Evolutionary conservation across 2,888 invertebrate genomes (phyloP).

Genomic region (Platynereis dumerilii): DNA sequence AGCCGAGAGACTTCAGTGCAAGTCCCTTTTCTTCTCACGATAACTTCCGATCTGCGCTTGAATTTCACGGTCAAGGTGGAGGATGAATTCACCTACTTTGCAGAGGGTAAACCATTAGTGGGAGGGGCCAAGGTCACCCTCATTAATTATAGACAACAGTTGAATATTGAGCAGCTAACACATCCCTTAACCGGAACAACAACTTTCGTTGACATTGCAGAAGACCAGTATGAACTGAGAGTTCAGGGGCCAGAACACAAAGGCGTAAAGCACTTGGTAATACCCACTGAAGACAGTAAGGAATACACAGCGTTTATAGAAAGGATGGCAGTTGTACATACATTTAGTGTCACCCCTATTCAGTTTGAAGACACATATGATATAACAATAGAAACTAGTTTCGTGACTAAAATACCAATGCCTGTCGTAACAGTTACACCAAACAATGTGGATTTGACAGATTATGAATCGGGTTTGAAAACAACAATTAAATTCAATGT

Average conservation of each 20-base stretch:
- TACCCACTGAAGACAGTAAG: slow-evolving; percentile 23
- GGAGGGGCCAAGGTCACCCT: slow-evolving; percentile 38
- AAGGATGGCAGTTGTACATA: slow-evolving; percentile 39
- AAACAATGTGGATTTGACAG: slow-evolving; percentile 33
- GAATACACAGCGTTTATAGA: slow-evolving; percentile 36
- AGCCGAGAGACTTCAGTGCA: not conserved
- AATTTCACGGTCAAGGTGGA: slow-evolving; percentile 40
- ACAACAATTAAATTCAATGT: slow-evolving; percentile 34
- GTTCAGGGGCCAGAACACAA: slow-evolving; percentile 35
- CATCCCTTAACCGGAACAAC: slow-evolving; percentile 29
- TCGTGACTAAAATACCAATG: slow-evolving; percentile 45
- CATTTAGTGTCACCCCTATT: slow-evolving; percentile 43
- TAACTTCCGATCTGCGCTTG: slow-evolving; percentile 34
- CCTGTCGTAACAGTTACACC: slow-evolving; percentile 45
- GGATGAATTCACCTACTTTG: slow-evolving; percentile 48
- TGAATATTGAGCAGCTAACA: slow-evolving; percentile 17
- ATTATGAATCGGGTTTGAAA: slow-evolving; percentile 34
- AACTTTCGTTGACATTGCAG: slow-evolving; percentile 36
- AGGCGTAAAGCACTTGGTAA: slow-evolving; percentile 30
- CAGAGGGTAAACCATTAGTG: slow-evolving; percentile 38
- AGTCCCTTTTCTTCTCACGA: slow-evolving; percentile 28
- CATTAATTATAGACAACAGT: slow-evolving; percentile 30
- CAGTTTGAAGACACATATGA: slow-evolving; percentile 42
- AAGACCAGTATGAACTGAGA: slow-evolving; percentile 38
- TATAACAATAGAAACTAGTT: slow-evolving; percentile 44